phyloP scores from a whole-genome alignment of 2,888 invertebrate genomes.

The Steinernema carpocapsae region DNA sequence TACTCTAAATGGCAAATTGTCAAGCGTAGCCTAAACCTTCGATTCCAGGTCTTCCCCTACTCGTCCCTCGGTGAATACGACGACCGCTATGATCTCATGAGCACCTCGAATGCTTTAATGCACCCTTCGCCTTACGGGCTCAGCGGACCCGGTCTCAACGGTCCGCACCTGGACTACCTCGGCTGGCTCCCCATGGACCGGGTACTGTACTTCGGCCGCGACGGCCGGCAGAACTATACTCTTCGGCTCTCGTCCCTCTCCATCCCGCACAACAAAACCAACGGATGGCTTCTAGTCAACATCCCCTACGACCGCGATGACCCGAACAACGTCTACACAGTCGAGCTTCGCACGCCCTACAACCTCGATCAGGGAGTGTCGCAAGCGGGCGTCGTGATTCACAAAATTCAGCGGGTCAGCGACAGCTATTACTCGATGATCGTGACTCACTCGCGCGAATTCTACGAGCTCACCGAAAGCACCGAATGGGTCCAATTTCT shows the following conservation, averaged over 20 bases:
- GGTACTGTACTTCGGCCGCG: conserved; percentile 62
- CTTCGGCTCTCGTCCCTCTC: conserved; percentile 60
- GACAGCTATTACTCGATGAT: conserved; percentile 60
- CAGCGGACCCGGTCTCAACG: conserved; percentile 65
- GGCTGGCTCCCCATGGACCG: conserved; percentile 67
- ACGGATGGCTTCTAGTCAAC: conserved; percentile 61
- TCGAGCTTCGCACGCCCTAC: conserved; percentile 61
- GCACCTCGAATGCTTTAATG: conserved; percentile 66
- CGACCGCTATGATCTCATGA: conserved; percentile 67
- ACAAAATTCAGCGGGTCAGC: conserved; percentile 55
- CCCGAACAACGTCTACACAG: conserved; percentile 62
- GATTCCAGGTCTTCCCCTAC: conserved; percentile 64
- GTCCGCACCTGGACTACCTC: conserved; percentile 66
- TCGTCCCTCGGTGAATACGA: conserved; percentile 64
- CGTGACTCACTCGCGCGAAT: conserved; percentile 56
- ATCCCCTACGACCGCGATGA: conserved; percentile 64
- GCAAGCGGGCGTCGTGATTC: conserved; percentile 59
- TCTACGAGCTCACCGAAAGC: conserved; percentile 60
- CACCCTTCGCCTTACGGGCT: conserved; percentile 59
- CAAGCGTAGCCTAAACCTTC: too few species aligned
- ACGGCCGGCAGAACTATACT: conserved; percentile 60
- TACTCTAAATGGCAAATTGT: too few species aligned
- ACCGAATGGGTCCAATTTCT: conserved; percentile 65
- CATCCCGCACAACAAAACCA: conserved; percentile 53
- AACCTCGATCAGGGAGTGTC: conserved; percentile 57